These are phyloP conservation scores for Colletes latitarsis DNA, from an alignment of 1,140 invertebrate species.

Conservation along the genomic window DNA sequence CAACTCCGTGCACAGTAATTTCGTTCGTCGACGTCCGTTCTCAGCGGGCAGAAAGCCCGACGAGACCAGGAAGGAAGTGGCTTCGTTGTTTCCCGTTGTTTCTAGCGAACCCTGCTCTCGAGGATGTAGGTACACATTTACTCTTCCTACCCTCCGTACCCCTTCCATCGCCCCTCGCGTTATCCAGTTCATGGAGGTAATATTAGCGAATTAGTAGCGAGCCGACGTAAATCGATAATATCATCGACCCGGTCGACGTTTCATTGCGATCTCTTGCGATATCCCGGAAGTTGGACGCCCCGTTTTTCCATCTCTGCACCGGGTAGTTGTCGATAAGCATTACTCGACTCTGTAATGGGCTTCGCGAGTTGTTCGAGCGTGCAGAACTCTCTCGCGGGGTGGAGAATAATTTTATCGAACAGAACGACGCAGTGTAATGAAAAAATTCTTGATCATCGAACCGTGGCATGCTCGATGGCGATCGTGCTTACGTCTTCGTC, in stretches of 20 bases:
- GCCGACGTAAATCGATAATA: constrained; percentile 45
- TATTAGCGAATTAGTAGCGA: constrained; percentile 53
- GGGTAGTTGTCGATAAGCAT: too few species aligned
- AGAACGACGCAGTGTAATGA: too few species aligned
- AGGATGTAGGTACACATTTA: constrained; percentile 23
- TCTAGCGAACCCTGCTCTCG: constrained; percentile 26
- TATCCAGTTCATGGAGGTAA: constrained; percentile 40
- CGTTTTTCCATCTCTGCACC: too few species aligned
- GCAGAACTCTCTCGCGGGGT: too few species aligned
- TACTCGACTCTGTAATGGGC: too few species aligned
- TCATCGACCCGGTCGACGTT: constrained; percentile 18
- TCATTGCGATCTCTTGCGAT: constrained; percentile 20
- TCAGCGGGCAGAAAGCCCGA: constrained; percentile 16
- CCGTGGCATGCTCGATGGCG: too few species aligned
- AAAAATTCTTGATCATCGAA: background rate
- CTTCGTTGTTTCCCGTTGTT: constrained; percentile 53
- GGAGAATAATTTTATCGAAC: too few species aligned
- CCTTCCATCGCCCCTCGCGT: constrained; percentile 6
- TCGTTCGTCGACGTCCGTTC: constrained; percentile 18
- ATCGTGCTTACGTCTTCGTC: too few species aligned
- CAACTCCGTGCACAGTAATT: background rate
- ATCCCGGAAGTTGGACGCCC: constrained; percentile 9
- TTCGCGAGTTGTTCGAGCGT: too few species aligned
- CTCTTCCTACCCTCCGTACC: background rate
- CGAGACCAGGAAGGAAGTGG: constrained; percentile 30